Conservation (phyloP, 2,797 vertebrate species). For the Macropodus opercularis region DNA sequence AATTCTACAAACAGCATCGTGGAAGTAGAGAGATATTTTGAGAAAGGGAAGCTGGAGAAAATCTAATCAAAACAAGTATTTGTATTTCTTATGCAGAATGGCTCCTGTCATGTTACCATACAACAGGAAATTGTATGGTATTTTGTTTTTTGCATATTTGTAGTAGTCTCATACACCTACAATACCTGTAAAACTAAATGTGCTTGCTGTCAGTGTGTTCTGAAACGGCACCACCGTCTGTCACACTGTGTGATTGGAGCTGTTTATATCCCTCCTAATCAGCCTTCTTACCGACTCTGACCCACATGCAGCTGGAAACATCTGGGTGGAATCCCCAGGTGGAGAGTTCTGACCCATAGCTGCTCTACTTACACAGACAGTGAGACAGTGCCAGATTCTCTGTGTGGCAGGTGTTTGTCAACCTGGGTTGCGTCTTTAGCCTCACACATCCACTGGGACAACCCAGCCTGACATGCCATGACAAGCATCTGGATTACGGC, state of each 20-base stretch:
- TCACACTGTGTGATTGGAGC: conserved; percentile 16
- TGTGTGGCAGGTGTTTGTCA: conserved; percentile 7
- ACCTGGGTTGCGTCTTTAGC: conserved; percentile 19
- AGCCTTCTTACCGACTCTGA: conserved; percentile 42
- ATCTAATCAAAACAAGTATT: no score
- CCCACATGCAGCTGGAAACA: conserved; percentile 61
- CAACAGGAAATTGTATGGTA: no score
- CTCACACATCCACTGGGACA: conserved; percentile 1
- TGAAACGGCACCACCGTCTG: conserved; percentile 1
- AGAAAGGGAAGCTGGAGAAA: no score
- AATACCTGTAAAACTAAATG: not conserved
- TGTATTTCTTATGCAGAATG: no score
- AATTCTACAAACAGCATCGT: no score
- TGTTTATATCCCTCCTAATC: conserved; percentile 20
- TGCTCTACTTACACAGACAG: not conserved
- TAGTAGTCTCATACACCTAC: no score
- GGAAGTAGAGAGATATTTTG: no score
- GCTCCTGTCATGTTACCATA: no score
- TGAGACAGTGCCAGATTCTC: conserved; percentile 9
- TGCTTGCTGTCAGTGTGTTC: not conserved
- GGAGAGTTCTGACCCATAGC: conserved; percentile 54
- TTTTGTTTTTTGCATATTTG: no score
- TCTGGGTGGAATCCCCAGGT: conserved; percentile 57
- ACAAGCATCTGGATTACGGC: conserved; percentile 20
- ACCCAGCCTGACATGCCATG: not conserved